Evolutionary conservation across 2,888 invertebrate species (phyloP).

Genomic region (Sphaerophoria rueppellii): DNA sequence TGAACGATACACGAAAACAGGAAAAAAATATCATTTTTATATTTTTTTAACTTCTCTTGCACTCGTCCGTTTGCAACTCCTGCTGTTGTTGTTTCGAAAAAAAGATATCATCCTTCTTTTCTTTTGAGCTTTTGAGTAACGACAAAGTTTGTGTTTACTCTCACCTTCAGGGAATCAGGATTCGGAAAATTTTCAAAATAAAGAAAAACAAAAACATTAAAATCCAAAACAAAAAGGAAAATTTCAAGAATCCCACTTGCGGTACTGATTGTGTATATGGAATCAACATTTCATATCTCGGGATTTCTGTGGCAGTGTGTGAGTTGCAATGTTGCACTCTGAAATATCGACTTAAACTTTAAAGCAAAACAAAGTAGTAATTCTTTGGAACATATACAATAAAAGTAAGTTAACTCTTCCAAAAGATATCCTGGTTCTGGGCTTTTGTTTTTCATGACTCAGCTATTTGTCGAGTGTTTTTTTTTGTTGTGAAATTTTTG

Average conservation of each 20-base stretch:
- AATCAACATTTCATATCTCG: conserved; percentile 28
- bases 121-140: conserved; percentile 32
- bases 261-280: conserved; percentile 43
- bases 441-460: conserved; percentile 5
- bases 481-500: neutral
- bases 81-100: conserved; percentile 1
- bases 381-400: conserved; percentile 45
- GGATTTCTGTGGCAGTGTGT: neutral
- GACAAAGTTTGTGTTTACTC: conserved; percentile 37
- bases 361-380: conserved; percentile 61
- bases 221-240: conserved; percentile 12
- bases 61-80: neutral
- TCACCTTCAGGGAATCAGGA: conserved; percentile 42
- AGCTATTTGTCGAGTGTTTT: neutral
- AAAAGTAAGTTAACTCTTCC: conserved; percentile 38
- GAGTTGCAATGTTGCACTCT: conserved; percentile 37
- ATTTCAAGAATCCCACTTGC: conserved; percentile 33
- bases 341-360: conserved; percentile 55
- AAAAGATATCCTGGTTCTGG: conserved; percentile 38
- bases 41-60: too few species aligned
- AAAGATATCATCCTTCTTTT: conserved; percentile 60
- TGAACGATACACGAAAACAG: neutral
- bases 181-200: conserved; percentile 15
- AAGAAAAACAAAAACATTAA: neutral
- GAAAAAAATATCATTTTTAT: neutral